phyloP scores from a whole-genome alignment of 2,888 invertebrate genomes.

The Dicranocentrus wangi region DNA sequence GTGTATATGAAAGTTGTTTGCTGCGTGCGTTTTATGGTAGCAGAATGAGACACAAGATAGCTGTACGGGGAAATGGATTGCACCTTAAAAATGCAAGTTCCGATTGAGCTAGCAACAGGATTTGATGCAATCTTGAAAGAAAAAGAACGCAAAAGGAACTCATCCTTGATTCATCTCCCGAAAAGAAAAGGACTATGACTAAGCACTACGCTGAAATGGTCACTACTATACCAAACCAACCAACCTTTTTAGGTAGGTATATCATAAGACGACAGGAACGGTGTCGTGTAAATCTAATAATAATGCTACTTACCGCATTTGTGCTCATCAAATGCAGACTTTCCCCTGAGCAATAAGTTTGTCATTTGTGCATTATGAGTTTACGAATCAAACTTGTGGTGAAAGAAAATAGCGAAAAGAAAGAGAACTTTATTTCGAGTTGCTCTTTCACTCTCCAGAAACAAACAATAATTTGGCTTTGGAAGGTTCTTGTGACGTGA shows the following conservation, averaged over 20 bases:
- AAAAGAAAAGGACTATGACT: too few relatives aligned
- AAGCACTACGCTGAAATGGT: too few relatives aligned
- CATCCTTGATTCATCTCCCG: neutral
- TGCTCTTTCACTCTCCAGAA: neutral
- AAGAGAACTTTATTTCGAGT: neutral
- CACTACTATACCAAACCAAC: too few relatives aligned
- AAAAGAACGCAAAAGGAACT: neutral
- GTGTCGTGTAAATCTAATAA: too few relatives aligned
- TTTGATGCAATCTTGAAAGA: conserved; percentile 49
- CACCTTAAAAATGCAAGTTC: conserved; percentile 63
- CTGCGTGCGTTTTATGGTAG: conserved; percentile 61
- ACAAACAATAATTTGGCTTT: neutral
- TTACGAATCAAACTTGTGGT: too few relatives aligned
- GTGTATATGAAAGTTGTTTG: conserved; percentile 59
- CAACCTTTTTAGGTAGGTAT: too few relatives aligned
- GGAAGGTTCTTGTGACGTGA: neutral
- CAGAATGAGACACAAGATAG: conserved; percentile 61
- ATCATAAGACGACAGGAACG: too few relatives aligned
- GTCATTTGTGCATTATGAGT: too few relatives aligned
- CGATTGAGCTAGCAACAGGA: conserved; percentile 61
- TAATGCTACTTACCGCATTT: too few relatives aligned
- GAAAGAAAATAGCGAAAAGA: too few relatives aligned
- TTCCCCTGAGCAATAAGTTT: too few relatives aligned
- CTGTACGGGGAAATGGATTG: conserved; percentile 58
- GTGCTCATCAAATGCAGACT: too few relatives aligned